A percentile compares a stretch with the other conserved stretches of the same genome.
phyloP scores from a whole-genome alignment of 2,113 vertebrate species.

The Pogonocichla stellata region DNA sequence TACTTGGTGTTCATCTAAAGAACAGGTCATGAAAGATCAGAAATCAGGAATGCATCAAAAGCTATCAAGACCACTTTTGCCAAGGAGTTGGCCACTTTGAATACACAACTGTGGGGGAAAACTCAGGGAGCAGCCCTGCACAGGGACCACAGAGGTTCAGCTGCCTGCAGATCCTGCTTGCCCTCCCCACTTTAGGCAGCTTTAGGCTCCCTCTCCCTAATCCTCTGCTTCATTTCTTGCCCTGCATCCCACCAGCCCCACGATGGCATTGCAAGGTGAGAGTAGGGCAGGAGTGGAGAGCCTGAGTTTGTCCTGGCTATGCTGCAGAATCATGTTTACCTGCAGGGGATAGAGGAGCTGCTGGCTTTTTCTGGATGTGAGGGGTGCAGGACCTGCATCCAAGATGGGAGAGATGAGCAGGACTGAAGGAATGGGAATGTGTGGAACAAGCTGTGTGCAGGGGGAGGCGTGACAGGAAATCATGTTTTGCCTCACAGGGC shows the following conservation, averaged over 20 bases:
- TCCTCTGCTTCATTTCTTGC: background rate
- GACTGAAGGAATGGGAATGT: fast-evolving
- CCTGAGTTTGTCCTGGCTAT: background rate
- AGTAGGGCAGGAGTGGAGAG: fast-evolving
- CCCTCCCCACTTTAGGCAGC: background rate
- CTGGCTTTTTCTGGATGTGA: fast-evolving
- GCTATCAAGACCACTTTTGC: background rate
- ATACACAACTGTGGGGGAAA: background rate
- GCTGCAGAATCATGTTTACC: background rate
- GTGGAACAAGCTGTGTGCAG: background rate
- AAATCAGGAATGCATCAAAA: background rate
- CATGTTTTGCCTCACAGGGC: fast-evolving
- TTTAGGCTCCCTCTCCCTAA: background rate
- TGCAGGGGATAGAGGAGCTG: fast-evolving
- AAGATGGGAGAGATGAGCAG: background rate
- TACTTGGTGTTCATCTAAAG: background rate
- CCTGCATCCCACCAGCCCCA: background rate
- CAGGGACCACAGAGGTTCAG: background rate
- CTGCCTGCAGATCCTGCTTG: background rate
- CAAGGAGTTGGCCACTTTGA: fast-evolving
- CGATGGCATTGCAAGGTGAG: background rate
- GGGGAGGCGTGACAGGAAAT: fast-evolving
- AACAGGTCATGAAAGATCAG: background rate
- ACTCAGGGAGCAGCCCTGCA: fast-evolving
- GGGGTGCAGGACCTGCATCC: fast-evolving